Conservation (phyloP, 2,113 vertebrate genomes). For the Xyliphius kryptos region DNA sequence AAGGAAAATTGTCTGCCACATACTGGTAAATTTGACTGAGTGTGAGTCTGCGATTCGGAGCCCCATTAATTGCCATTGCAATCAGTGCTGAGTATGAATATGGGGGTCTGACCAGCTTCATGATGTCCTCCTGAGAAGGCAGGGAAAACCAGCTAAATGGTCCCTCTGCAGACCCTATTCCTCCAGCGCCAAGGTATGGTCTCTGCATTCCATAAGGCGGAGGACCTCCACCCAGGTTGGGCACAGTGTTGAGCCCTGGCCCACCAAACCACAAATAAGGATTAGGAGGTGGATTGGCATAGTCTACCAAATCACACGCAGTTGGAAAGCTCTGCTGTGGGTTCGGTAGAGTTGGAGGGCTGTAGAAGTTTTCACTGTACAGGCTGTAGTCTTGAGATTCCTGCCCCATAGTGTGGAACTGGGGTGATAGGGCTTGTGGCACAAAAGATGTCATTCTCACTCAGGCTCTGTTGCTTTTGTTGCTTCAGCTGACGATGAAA, state of each 20-base stretch:
- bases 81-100: constrained; percentile 96
- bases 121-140: constrained; percentile 74
- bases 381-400: constrained; percentile 79
- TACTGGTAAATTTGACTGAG: too few relatives aligned
- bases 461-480: constrained; percentile 3
- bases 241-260: constrained; percentile 59
- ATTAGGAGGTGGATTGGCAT: constrained; percentile 55
- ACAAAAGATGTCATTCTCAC: constrained; percentile 80
- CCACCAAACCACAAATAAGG: constrained; percentile 72
- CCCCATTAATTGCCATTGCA: constrained; percentile 90
- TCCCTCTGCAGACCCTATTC: constrained; percentile 50
- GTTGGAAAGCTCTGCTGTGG: constrained; percentile 57
- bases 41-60: constrained; percentile 77
- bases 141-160: constrained; percentile 79
- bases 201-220: constrained; percentile 70
- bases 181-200: constrained; percentile 56
- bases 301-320: constrained; percentile 66
- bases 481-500: not conserved
- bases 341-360: constrained; percentile 65
- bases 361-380: constrained; percentile 80
- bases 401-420: constrained; percentile 75
- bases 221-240: constrained; percentile 50
- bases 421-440: constrained; percentile 66
- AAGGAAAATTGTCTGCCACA: constrained; percentile 86
- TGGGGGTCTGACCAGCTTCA: constrained; percentile 84